A percentile compares a stretch with the other conserved stretches of the same genome.
Conservation (phyloP, 2,888 invertebrate species). For the Volucella inanis region DNA sequence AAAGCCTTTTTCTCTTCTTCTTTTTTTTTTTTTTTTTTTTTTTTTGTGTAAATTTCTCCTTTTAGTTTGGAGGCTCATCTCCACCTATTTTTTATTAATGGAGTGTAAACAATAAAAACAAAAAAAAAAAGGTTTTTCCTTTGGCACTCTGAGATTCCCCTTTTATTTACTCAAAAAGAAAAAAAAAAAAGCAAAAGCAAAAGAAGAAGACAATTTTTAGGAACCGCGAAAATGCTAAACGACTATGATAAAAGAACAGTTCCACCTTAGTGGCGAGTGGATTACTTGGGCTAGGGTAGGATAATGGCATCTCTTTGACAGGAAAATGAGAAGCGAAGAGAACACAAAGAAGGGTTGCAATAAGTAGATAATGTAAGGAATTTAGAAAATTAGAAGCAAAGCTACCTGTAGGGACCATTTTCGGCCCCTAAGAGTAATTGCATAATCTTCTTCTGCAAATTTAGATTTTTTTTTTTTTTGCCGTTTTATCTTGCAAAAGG, state of each 20-base stretch:
- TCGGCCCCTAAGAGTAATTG: conserved; percentile 65
- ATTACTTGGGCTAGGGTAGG: conserved; percentile 53
- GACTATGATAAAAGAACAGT: conserved; percentile 65
- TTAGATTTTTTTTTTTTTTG: conserved; percentile 13
- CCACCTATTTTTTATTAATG: conserved; percentile 13
- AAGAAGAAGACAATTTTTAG: conserved; percentile 46
- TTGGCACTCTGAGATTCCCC: not conserved
- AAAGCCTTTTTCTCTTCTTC: conserved; percentile 22
- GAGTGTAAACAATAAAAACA: not conserved
- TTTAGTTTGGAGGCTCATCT: not conserved
- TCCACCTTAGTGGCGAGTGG: conserved; percentile 59
- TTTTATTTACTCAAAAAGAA: not conserved
- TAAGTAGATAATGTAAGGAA: conserved; percentile 71
- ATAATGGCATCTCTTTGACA: conserved; percentile 54
- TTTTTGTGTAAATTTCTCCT: conserved; percentile 20
- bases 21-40: conserved; percentile 32
- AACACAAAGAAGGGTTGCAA: conserved; percentile 40
- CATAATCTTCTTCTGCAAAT: conserved; percentile 66
- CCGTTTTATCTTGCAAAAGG: not conserved
- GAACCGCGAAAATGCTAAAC: conserved; percentile 72
- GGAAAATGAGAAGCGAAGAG: conserved; percentile 16
- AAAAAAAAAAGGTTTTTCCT: conserved; percentile 11
- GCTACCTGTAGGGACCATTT: conserved; percentile 67
- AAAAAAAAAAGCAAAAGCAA: not conserved
- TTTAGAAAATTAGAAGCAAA: conserved; percentile 72